Evolutionary conservation across 2,888 invertebrate genomes (phyloP).

Genomic region (Lithophane socia): DNA sequence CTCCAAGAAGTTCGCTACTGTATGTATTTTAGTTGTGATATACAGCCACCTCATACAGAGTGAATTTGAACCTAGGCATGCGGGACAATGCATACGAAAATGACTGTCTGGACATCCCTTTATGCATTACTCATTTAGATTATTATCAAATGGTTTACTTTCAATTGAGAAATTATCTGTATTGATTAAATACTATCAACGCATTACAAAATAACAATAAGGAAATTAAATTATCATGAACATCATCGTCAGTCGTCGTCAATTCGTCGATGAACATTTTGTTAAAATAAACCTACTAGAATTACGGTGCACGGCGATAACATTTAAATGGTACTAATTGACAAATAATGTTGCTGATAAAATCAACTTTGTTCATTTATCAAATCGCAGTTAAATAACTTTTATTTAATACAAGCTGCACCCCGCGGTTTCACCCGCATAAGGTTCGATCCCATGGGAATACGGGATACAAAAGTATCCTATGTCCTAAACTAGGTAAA

Average conservation of each 20-base stretch:
- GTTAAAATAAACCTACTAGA: neutral
- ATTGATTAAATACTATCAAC: constrained; percentile 20
- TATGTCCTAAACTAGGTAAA: too few species aligned
- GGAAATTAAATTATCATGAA: constrained; percentile 24
- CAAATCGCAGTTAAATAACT: neutral
- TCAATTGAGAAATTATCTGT: constrained; percentile 25
- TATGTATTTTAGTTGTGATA: neutral
- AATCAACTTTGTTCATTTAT: neutral
- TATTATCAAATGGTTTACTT: neutral
- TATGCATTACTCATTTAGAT: constrained; percentile 2
- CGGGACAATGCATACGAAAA: neutral
- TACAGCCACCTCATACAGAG: neutral
- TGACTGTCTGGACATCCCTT: neutral
- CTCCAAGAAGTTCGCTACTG: neutral
- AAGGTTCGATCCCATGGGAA: too few species aligned
- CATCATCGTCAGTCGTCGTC: constrained; percentile 1
- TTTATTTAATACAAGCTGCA: too few species aligned
- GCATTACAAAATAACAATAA: constrained; percentile 10
- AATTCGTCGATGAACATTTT: neutral
- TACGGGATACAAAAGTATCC: too few species aligned
- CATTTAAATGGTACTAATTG: constrained; percentile 38
- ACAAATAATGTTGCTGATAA: constrained; percentile 52
- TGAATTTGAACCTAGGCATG: neutral
- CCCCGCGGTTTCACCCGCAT: too few species aligned
- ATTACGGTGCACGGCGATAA: constrained; percentile 25